phyloP scores from a whole-genome alignment of 2,113 vertebrate species.

The Motacilla alba region DNA sequence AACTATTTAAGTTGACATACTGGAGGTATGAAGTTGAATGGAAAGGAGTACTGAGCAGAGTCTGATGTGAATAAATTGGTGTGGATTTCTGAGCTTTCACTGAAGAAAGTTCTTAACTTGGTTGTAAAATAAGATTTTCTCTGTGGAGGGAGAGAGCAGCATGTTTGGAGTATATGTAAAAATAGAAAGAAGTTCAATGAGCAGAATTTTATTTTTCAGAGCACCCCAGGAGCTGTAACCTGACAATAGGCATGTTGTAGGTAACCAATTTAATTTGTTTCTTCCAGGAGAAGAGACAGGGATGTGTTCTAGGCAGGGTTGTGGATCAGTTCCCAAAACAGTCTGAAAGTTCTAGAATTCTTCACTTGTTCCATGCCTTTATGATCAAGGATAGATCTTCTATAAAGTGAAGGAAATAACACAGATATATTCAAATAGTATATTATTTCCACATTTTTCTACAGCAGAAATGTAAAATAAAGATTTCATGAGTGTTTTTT shows the following conservation, averaged over 20 bases:
- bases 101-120: not conserved
- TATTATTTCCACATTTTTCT: not conserved
- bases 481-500: not conserved
- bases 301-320: not conserved
- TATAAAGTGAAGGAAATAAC: not conserved
- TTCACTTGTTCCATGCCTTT: not conserved
- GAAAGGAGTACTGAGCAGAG: not conserved
- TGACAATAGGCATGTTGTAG: not conserved
- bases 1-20: not conserved
- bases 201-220: not conserved
- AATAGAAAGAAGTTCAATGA: not conserved
- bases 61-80: not conserved
- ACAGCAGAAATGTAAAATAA: not conserved
- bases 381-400: not conserved
- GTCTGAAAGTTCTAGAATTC: not conserved
- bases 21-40: not conserved
- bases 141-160: not conserved
- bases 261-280: not conserved
- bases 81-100: not conserved
- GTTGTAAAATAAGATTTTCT: not conserved
- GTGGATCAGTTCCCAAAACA: not conserved
- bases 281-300: not conserved
- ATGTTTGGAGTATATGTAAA: not conserved
- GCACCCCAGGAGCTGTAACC: not conserved
- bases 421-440: not conserved